Percentiles rank a stretch among this genome's conserved stretches.
phyloP scores from a whole-genome alignment of 2,113 vertebrate species.

The Lichenostomus cassidix region DNA sequence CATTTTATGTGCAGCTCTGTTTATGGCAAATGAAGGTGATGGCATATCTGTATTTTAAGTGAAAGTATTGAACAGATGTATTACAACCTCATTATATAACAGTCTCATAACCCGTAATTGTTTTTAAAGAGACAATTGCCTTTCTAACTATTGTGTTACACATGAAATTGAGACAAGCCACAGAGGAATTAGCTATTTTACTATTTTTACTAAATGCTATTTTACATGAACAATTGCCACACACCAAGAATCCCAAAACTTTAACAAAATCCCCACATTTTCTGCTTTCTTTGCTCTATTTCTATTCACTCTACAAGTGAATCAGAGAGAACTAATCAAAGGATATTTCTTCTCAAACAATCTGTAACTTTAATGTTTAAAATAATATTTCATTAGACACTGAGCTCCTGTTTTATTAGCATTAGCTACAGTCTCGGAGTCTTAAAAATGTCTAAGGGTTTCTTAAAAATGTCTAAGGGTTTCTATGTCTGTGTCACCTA shows the following conservation, averaged over 20 bases:
- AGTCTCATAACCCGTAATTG: background rate
- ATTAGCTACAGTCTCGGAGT: background rate
- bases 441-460: background rate
- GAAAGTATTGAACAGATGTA: background rate
- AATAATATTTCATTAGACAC: background rate
- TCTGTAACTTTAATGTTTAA: background rate
- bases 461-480: background rate
- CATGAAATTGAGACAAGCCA: background rate
- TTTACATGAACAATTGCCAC: fast-evolving
- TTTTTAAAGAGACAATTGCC: background rate
- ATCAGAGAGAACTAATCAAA: background rate
- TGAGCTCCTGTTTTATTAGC: background rate
- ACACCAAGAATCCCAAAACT: background rate
- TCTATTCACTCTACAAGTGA: background rate
- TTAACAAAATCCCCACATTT: background rate
- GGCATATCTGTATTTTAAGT: background rate
- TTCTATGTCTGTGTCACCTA: background rate
- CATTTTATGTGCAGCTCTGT: background rate
- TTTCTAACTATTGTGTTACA: background rate
- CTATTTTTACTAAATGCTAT: background rate
- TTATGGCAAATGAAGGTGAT: background rate
- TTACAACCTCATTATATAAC: background rate
- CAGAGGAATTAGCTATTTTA: background rate
- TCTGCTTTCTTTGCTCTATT: background rate
- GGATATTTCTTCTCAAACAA: background rate